Percentiles rank a stretch among this genome's conserved stretches.
These are phyloP conservation scores for Muscidifurax raptorellus DNA, from an alignment of 1,140 invertebrate species.

Conservation along the genomic window DNA sequence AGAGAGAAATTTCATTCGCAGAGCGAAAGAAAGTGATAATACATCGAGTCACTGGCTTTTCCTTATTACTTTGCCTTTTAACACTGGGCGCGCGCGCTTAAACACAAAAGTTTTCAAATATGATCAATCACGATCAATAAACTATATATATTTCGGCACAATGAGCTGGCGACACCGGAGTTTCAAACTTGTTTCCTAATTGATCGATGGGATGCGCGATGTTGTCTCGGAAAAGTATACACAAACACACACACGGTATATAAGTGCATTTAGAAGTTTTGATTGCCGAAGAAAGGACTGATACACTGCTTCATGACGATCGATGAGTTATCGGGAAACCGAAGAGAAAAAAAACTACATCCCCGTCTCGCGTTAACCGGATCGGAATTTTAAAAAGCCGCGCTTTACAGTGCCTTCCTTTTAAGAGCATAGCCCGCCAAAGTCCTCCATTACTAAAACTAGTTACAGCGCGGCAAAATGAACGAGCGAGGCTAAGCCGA, in stretches of 20 bases:
- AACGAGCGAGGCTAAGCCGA: too few relatives aligned
- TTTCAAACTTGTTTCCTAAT: constrained; percentile 15
- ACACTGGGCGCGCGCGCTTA: too few relatives aligned
- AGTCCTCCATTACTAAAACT: not conserved
- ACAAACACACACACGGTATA: too few relatives aligned
- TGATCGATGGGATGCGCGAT: constrained; percentile 3
- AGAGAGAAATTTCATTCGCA: too few relatives aligned
- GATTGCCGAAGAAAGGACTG: not conserved
- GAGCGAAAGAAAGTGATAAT: too few relatives aligned
- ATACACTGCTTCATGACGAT: too few relatives aligned
- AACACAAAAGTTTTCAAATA: not conserved
- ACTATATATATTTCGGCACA: not conserved
- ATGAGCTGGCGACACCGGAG: not conserved
- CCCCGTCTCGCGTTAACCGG: not conserved
- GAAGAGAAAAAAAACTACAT: not conserved
- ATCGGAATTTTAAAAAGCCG: not conserved
- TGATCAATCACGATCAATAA: constrained; percentile 23
- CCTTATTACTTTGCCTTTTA: too few relatives aligned
- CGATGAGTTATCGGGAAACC: too few relatives aligned
- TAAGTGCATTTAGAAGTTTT: constrained; percentile 24
- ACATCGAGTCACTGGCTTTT: too few relatives aligned
- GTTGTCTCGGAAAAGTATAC: not conserved
- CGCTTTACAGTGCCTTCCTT: not conserved
- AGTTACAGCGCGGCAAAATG: not conserved
- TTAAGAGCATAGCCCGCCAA: not conserved